Evolutionary conservation across 2,797 vertebrate species (phyloP).

Genomic region (Cacajao melanocephalus): DNA sequence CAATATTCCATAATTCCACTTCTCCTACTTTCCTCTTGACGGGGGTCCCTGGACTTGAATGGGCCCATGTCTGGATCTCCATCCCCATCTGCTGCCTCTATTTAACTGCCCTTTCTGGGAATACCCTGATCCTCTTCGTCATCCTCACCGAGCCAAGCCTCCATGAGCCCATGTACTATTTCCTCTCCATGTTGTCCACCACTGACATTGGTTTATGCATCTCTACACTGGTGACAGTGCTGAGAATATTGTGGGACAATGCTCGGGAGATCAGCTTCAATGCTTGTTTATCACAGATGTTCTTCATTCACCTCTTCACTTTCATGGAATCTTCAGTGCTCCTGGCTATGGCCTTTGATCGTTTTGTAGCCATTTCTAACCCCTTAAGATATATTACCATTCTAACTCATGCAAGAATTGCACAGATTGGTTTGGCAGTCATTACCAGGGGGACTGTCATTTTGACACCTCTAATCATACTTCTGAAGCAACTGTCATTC

Average conservation of each 20-base stretch:
- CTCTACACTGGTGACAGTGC: slow-evolving; percentile 83
- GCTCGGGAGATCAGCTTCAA: slow-evolving; percentile 80
- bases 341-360: slow-evolving; percentile 71
- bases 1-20: background rate
- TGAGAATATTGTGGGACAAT: slow-evolving; percentile 83
- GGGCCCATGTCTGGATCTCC: slow-evolving; percentile 61
- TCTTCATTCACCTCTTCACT: slow-evolving; percentile 86
- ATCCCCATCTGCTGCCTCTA: slow-evolving; percentile 67
- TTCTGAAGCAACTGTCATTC: slow-evolving; percentile 58
- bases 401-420: slow-evolving; percentile 50
- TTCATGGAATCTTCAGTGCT: slow-evolving; percentile 69
- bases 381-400: slow-evolving; percentile 57
- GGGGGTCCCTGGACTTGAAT: slow-evolving; percentile 64
- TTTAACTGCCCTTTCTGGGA: slow-evolving; percentile 82
- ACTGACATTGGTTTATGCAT: slow-evolving; percentile 74
- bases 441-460: slow-evolving; percentile 41
- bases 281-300: slow-evolving; percentile 86
- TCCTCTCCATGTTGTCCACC: slow-evolving; percentile 84
- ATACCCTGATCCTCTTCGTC: slow-evolving; percentile 81
- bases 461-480: slow-evolving; percentile 51
- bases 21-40: slow-evolving; percentile 54
- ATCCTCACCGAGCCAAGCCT: slow-evolving; percentile 79
- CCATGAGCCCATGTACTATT: slow-evolving; percentile 87
- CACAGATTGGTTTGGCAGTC: slow-evolving; percentile 45
- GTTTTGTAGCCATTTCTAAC: slow-evolving; percentile 67